Base-by-base conservation (phyloP, 2,113 vertebrate species). In the Perognathus longimembris region DNA sequence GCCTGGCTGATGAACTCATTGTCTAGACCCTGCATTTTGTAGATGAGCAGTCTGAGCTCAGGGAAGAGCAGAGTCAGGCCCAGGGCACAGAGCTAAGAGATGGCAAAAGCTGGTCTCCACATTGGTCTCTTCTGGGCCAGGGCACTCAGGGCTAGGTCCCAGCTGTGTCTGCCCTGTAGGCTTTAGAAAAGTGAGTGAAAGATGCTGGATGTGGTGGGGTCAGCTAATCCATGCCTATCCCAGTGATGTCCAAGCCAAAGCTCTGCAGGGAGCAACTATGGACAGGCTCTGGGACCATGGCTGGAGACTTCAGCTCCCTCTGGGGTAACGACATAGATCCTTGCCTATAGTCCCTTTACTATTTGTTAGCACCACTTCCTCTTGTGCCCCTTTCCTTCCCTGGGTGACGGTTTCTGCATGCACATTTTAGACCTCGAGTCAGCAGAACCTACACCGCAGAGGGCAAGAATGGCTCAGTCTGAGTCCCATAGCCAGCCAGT, bases 171-270 rank as follows among this genome's bases (percentile, higher is more conserved):
- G 0, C 3, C 64, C 4, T 32, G 40, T 12, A 32, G 4, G 26
- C 34, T 57, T 57, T 36, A 26, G 18, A 59, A 86, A 64, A 64
- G 28, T 9, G 7, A 84, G 30, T 11, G 7, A n/a, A 75, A 59
- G 67, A 54, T 0, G 0, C n/a, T 45, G 36, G 42, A 45, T 45
- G 28, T 24, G 9, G 0, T 3, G 9, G 34, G 32, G 17, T 57
- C 76, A 73, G 5, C 28, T 22, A 4, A 1, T 54, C 64, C 7
- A 0, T 0, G 0, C 42, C 50, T 14, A 9, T 10, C 42, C 34
- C 50, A 15, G 12, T 3, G 45, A 30, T 30, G n/a, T 69, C 54
- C 59, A 69, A n/a, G 9, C 22, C 2, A 42, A 28, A 4, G 5
- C 28, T 20, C n/a, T 28, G 20, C 6, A 14, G 42, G 42, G 14